Conservation (phyloP, 2,888 invertebrate species). For the Epinotia demarniana region DNA sequence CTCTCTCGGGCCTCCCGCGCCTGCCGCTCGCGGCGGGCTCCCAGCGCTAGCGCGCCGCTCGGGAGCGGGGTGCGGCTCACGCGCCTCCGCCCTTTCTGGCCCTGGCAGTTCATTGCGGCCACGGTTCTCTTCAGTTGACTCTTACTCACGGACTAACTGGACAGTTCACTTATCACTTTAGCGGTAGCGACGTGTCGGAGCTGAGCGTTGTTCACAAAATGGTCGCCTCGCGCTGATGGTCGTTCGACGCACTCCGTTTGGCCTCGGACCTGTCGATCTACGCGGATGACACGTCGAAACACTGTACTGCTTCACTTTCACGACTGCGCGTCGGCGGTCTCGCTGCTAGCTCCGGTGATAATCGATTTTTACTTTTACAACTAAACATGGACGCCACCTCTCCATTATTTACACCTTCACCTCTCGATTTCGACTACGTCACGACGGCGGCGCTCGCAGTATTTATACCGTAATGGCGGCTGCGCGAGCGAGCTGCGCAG, state of each 20-base stretch:
- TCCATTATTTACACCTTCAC: conserved; percentile 82
- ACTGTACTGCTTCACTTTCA: conserved; percentile 79
- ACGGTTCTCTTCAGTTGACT: conserved; percentile 49
- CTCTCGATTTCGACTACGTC: conserved; percentile 83
- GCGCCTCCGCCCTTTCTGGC: conserved; percentile 64
- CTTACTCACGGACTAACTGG: conserved; percentile 55
- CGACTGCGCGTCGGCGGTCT: conserved; percentile 77
- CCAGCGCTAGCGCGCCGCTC: conserved; percentile 54
- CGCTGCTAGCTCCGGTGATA: conserved; percentile 82
- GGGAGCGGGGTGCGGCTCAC: conserved; percentile 60
- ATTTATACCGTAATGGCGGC: conserved; percentile 77
- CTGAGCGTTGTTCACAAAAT: conserved; percentile 73
- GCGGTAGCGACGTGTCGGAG: conserved; percentile 63
- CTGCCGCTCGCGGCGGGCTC: conserved; percentile 54
- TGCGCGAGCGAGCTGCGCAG: conserved; percentile 71
- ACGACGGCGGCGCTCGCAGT: conserved; percentile 70
- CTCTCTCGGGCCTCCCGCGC: conserved; percentile 43
- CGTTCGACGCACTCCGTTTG: conserved; percentile 62
- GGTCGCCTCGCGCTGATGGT: conserved; percentile 67
- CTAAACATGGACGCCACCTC: conserved; percentile 79
- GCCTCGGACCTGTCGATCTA: conserved; percentile 80
- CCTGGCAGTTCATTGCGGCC: conserved; percentile 65
- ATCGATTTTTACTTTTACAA: conserved; percentile 77
- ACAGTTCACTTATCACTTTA: conserved; percentile 69
- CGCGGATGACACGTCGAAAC: conserved; percentile 82